These are phyloP conservation scores for Suncus etruscus DNA, from an alignment of 2,113 vertebrate species.

Conservation along the genomic window DNA sequence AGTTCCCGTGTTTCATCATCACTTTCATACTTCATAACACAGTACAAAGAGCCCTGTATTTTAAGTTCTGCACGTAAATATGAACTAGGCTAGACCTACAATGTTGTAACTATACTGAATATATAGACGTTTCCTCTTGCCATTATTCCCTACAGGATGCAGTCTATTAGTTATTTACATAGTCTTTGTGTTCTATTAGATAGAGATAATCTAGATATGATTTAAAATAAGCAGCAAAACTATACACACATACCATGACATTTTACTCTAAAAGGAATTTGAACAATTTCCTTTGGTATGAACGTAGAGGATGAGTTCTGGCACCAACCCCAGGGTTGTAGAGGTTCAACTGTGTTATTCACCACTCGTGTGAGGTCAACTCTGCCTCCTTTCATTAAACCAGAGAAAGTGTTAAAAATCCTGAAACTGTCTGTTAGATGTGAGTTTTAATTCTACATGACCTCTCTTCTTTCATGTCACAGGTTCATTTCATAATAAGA, in stretches of 20 bases:
- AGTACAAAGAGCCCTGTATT: not conserved
- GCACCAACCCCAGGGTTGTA: not conserved
- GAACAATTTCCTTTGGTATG: not conserved
- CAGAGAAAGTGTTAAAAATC: not conserved
- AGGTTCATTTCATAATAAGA: not conserved
- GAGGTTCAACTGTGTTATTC: fast-evolving
- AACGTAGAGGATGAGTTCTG: too few relatives aligned
- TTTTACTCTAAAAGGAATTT: not conserved
- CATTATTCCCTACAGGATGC: not conserved
- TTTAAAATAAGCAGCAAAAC: not conserved
- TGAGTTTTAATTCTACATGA: not conserved
- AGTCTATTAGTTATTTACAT: not conserved
- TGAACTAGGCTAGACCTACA: not conserved
- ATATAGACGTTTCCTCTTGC: not conserved
- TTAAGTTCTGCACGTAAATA: not conserved
- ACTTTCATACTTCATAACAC: not conserved
- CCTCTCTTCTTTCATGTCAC: not conserved
- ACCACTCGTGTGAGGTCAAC: not conserved
- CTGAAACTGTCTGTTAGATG: fast-evolving
- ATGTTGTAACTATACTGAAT: not conserved
- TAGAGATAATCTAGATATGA: not conserved
- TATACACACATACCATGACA: not conserved
- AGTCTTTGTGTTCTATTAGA: not conserved
- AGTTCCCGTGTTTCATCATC: fast-evolving
- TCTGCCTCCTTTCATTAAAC: not conserved